Base-by-base conservation (phyloP, 92 coral and sea anemone species). In the Palythoa heliodiscus region DNA sequence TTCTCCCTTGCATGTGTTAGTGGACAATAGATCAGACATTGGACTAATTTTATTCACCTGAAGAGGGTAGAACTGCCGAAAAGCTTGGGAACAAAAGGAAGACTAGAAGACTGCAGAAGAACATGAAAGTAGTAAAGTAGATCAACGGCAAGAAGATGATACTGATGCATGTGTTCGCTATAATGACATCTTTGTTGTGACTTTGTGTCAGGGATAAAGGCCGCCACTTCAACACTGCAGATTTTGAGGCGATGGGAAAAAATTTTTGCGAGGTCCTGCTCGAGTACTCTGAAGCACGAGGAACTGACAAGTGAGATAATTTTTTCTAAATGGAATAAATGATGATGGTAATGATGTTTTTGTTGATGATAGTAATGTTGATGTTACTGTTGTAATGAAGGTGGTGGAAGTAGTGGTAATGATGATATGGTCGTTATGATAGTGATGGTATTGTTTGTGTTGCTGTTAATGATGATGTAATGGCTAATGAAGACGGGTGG, bases 161-260 rank as follows among this genome's bases (percentile, higher is more conserved):
- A 43, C 50, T 43, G 50, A 43, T 43, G 6, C 0, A 43, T 43
- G 50, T 8, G 9, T 43, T 43, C 4, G 50, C 50, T 43, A 43
- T 5, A 3, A 43, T 43, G 9, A 43, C 35, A 3, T 43, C 50
- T 43, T 43, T 35, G 22, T 19, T 73, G 8, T 50, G 35, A 25
- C 50, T 71, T 20, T 68, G 39, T 92, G 11, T 10, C 70, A 96
- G 99, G 76, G 93, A 91, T 83, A 91, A 86, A 89, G 99, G 98
- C 16, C 90, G 99, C n/a, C 99, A 96, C 87, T 96, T 96, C 87
- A 94, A 97, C 86, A 86, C 91, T n/a, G 91, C 92, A 11, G 99
- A 97, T 88, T 97, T 97, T 55, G 98, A 97, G 82, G 98, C 91
- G 50, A 97, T 97, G 99, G 99, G 99, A 0, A 93, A 95, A 3